A percentile compares a stretch with the other conserved stretches of the same genome.
These are phyloP conservation scores for Acleris laterana DNA, from an alignment of 2,888 invertebrate species.

Conservation along the genomic window DNA sequence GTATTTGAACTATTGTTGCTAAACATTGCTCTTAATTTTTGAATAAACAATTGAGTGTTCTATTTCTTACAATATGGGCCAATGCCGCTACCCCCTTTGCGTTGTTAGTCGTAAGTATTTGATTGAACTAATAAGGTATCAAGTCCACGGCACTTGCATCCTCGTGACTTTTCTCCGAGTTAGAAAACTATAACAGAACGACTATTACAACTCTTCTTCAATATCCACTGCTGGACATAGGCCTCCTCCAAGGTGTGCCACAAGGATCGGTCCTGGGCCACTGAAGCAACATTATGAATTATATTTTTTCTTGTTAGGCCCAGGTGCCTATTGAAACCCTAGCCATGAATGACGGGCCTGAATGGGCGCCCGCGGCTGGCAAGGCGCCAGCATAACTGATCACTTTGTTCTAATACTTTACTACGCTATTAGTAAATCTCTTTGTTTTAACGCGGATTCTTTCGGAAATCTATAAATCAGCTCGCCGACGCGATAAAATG, in stretches of 20 bases:
- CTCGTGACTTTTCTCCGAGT: too few relatives aligned
- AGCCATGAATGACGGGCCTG: constrained; percentile 61
- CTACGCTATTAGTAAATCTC: constrained; percentile 41
- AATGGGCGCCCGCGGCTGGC: constrained; percentile 62
- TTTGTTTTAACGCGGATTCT: constrained; percentile 51
- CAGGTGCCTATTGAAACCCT: constrained; percentile 26
- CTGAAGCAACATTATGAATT: neutral
- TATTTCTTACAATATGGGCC: constrained; percentile 5
- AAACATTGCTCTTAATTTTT: constrained; percentile 33
- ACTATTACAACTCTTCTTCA: too few relatives aligned
- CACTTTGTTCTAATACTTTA: constrained; percentile 67
- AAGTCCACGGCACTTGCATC: neutral
- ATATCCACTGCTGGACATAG: too few relatives aligned
- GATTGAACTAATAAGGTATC: neutral
- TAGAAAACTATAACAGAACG: too few relatives aligned
- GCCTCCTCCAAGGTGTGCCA: too few relatives aligned
- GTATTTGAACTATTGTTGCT: constrained; percentile 40
- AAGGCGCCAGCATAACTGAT: constrained; percentile 57
- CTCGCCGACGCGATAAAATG: constrained; percentile 42
- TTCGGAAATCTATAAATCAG: constrained; percentile 60
- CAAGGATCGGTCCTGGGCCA: too few relatives aligned
- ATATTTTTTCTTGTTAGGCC: neutral
- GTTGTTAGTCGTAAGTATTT: neutral
- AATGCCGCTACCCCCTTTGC: neutral
- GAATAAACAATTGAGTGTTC: constrained; percentile 28